phyloP scores from a whole-genome alignment of 2,888 invertebrate genomes.

The Melanophora roralis region DNA sequence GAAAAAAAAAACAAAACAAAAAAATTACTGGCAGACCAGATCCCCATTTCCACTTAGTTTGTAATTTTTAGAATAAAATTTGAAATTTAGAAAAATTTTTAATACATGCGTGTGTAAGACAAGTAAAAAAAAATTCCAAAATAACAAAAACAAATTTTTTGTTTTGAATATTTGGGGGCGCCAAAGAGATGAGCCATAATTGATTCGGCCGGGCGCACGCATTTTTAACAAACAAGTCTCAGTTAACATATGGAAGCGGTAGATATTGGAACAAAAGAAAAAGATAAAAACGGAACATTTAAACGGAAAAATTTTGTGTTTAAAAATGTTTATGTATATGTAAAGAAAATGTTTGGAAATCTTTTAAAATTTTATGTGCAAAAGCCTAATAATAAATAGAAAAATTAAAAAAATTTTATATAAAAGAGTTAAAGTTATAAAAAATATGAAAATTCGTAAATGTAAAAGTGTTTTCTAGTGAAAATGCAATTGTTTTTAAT shows the following conservation, averaged over 20 bases:
- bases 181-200: background rate
- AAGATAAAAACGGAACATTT: background rate
- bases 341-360: constrained; percentile 1
- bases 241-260: constrained; percentile 38
- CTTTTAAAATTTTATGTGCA: background rate
- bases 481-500: background rate
- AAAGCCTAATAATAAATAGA: background rate
- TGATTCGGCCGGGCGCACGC: background rate
- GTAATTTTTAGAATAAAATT: background rate
- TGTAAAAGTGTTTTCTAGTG: background rate
- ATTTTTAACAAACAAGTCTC: constrained; percentile 30
- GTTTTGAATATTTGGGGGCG: constrained; percentile 29
- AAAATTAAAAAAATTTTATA: background rate
- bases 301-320: constrained; percentile 3
- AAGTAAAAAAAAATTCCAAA: constrained; percentile 32
- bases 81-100: background rate
- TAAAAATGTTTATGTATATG: background rate
- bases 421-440: background rate
- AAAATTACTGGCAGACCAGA: constrained; percentile 3
- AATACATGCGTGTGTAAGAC: background rate
- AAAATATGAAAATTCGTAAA: no score
- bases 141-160: background rate
- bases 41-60: background rate
- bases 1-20: background rate
- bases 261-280: constrained; percentile 25